Evolutionary conservation across 2,113 vertebrate genomes (phyloP).

Genomic region (Erinaceus europaeus): DNA sequence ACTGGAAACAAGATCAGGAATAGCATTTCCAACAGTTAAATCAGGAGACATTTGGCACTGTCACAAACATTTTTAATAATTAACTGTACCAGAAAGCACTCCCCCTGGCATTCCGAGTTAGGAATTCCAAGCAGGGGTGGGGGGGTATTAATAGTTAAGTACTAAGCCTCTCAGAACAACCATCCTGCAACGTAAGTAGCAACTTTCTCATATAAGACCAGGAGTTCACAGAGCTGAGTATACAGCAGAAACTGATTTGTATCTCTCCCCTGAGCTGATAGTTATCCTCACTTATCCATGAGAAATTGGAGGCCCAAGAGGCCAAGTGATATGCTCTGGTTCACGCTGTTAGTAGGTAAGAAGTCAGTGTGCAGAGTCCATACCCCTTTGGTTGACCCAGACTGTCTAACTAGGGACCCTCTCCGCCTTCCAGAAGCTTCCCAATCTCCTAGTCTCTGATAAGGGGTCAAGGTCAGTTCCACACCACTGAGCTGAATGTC

Average conservation of each 20-base stretch:
- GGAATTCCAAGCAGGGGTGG: too few species aligned
- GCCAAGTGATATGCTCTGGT: not conserved
- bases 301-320: conserved; percentile 8
- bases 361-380: not conserved
- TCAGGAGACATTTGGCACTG: not conserved
- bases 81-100: too few species aligned
- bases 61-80: not conserved
- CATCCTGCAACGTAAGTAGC: not conserved
- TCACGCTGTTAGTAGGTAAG: not conserved
- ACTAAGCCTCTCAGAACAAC: not conserved
- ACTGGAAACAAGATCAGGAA: conserved; percentile 14
- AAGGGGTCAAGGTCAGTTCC: not conserved
- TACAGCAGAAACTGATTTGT: not conserved
- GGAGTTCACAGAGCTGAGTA: not conserved
- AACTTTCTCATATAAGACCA: not conserved
- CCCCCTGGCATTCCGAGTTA: not conserved
- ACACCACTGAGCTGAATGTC: not conserved
- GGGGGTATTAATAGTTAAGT: not conserved
- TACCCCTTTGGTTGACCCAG: not conserved
- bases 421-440: not conserved
- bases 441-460: not conserved
- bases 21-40: conserved; percentile 4
- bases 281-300: not conserved
- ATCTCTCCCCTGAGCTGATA: not conserved
- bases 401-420: not conserved